Conservation (phyloP, 1,140 invertebrate species). For the Diplogasteroides magnus region DNA sequence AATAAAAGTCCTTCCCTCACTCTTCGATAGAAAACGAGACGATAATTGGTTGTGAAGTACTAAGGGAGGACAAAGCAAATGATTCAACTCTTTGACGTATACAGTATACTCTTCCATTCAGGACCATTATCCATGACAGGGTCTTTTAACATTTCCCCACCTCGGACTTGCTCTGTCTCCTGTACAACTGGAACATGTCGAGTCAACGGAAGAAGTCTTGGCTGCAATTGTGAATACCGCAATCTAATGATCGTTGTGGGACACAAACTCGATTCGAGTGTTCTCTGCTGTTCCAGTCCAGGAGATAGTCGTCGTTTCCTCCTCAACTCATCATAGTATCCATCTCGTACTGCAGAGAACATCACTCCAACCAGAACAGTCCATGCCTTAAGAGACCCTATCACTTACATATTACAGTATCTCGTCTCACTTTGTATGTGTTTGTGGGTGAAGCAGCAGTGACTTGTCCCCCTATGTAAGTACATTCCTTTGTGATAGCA, state of each 20-base stretch:
- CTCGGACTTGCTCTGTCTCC: background rate
- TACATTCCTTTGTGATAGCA: background rate
- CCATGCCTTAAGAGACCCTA: conserved; percentile 49
- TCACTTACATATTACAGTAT: background rate
- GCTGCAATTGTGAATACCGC: background rate
- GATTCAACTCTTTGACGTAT: too few relatives aligned
- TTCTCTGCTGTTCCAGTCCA: background rate
- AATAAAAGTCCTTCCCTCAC: too few relatives aligned
- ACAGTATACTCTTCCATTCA: too few relatives aligned
- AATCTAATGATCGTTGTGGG: background rate
- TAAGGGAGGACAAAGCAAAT: too few relatives aligned
- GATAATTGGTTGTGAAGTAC: too few relatives aligned
- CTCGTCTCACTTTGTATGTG: background rate
- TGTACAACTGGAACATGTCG: background rate
- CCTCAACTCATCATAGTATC: conserved; percentile 17
- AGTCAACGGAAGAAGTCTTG: background rate
- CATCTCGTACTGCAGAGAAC: conserved; percentile 27
- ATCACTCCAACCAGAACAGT: conserved; percentile 40
- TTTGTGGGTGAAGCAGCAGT: background rate
- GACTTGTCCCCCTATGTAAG: background rate
- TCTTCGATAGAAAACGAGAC: too few relatives aligned
- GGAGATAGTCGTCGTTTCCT: background rate
- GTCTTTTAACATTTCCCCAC: too few relatives aligned
- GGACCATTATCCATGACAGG: too few relatives aligned
- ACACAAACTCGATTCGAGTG: background rate